Base-by-base conservation (phyloP, 2,113 vertebrate species). In the Myotis brandtii region DNA sequence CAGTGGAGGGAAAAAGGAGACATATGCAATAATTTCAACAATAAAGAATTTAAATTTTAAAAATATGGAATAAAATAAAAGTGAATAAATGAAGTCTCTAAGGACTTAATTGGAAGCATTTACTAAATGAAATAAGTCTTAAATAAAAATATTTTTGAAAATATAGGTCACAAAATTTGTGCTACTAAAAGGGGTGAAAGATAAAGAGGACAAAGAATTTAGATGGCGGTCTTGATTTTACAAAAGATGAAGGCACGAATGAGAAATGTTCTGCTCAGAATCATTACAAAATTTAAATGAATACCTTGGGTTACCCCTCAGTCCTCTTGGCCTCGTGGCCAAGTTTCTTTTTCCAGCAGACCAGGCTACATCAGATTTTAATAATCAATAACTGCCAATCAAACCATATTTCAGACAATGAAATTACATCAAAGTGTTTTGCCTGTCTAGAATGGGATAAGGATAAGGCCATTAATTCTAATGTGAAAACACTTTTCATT, bases 61-160 rank as follows among this genome's bases (percentile, higher is more conserved):
- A 25, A 62, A 11, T n/a, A 34, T 90, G 17, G 9, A 79, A 92
- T 52, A 69, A 85, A 70, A 90, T 77, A 62, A 85, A 91, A 89
- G 40, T n/a, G 10, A 62, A 62, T 46, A 85, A 69, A 84, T 66
- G 11, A 95, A 75, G 9, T 67, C 2, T 82, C 3, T 67, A 59
- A 50, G 6, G 12, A 80, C 11, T 77, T 72, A 87, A 37, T 16
- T 72, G 75, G 21, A 96, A 87, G 12, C 6, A 72, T 37, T 91
- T 82, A 25, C 8, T 48, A 64, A 6, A 30, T 79, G 14, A 13
- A 88, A 21, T 70, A 80, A 81, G 5, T 86, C 14, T 5, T 32
- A 86, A 77, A 5, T n/a, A 84, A 91, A 89, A 69, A n/a, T 83
- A 20, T 75, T 87, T 96, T 96, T 80, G 7, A 66, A 73, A 92